Evolutionary conservation across 2,888 invertebrate genomes (phyloP), one percentile per base, ranked within the genome.

Genomic region (Syritta pipiens): DNA sequence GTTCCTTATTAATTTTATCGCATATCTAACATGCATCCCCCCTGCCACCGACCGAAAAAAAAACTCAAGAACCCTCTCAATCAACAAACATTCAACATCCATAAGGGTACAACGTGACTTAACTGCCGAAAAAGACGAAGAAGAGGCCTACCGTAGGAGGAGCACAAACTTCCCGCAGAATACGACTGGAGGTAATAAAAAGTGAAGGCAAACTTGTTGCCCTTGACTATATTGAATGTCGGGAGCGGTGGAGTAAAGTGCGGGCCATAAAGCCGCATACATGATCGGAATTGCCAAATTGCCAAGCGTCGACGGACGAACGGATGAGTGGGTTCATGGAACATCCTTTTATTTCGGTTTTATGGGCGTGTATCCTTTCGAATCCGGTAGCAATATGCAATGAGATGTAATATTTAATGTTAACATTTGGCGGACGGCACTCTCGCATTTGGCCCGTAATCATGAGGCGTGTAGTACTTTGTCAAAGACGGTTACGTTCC

Each of bases 1-100:
- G 68, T 57, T 49, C 40, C 68, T 68, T 68, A 68, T 68, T 68
- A 68, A 59, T 49, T 68, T 68, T 40, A 68, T 68, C 19, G 68
- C 14, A 40, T 20, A 37, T 57, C 40, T 30, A 22, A 59, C 49
- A 68, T 48, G 57, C 48, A 24, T 22, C 17, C 17, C 14, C 30
- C 12, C 49, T 32, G 42, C n/a, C 20, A 20, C 9, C 3, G 4
- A 12, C 26, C 28, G 4, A 35, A 14, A 14, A n/a, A 10, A 5
- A 9, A 7, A 20, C 3, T 22, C 20, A 32, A 32, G 10, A 62
- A 12, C 20, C 7, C 46, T 48, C 30, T 35, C 49, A 57, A 68
- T 68, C 57, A 68, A 68, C 49, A 68, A 40, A 48, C 37, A 49
- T 57, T 59, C 57, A 57, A 42, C 57, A 57, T 48, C 28, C 26